Evolutionary conservation across 1,140 invertebrate genomes (phyloP).

Genomic region (Semibalanus balanoides): DNA sequence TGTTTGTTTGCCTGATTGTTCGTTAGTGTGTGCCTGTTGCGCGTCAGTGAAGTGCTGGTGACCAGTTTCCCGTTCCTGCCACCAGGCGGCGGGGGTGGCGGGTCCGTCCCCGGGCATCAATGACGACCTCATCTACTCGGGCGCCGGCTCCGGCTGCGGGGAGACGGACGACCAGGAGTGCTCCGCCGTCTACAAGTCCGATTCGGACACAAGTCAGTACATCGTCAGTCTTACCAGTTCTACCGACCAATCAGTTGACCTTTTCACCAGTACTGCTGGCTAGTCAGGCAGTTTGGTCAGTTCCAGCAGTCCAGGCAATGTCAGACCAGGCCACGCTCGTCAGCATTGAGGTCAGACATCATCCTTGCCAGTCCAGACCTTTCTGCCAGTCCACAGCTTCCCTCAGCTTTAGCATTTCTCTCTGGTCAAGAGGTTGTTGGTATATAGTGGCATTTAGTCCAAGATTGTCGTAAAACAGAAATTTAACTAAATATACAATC

Average conservation of each 20-base stretch:
- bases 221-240: not conserved
- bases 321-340: too few relatives aligned
- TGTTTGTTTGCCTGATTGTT: too few relatives aligned
- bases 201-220: slow-evolving; percentile 51
- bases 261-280: too few relatives aligned
- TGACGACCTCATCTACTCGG: slow-evolving; percentile 75
- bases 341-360: too few relatives aligned
- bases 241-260: not conserved
- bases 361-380: too few relatives aligned
- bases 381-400: too few relatives aligned
- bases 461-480: too few relatives aligned
- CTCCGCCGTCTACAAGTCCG: slow-evolving; percentile 49
- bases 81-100: not conserved
- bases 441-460: too few relatives aligned
- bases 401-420: too few relatives aligned
- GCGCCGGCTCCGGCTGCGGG: slow-evolving; percentile 65
- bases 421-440: too few relatives aligned
- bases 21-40: too few relatives aligned
- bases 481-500: slow-evolving; percentile 6
- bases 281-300: not conserved
- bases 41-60: too few relatives aligned
- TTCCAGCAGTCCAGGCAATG: not conserved
- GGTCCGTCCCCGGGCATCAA: slow-evolving; percentile 42
- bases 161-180: slow-evolving; percentile 72
- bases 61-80: not conserved